Percentiles rank a stretch among this genome's conserved stretches.
phyloP scores from a whole-genome alignment of 2,797 vertebrate genomes.

The Scarus forsteni region DNA sequence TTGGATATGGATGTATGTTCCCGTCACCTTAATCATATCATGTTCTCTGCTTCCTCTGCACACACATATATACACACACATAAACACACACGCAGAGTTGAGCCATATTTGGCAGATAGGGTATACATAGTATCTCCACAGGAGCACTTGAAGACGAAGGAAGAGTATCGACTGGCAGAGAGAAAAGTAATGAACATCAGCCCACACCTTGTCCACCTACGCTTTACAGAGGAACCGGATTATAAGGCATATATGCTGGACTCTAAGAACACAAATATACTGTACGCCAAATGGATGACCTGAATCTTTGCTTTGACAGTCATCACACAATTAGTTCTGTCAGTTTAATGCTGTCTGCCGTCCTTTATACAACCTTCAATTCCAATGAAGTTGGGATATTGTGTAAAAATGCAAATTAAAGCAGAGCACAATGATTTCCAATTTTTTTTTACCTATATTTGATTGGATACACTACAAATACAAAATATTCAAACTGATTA shows the following conservation, averaged over 20 bases:
- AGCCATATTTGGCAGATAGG: slow-evolving; percentile 63
- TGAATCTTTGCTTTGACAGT: slow-evolving; percentile 67
- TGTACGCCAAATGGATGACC: slow-evolving; percentile 63
- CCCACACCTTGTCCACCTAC: slow-evolving; percentile 80
- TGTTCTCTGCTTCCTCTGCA: slow-evolving; percentile 30
- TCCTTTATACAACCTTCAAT: slow-evolving; percentile 16
- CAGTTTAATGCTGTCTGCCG: slow-evolving; percentile 35
- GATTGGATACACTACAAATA: no score
- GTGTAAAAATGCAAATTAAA: no score
- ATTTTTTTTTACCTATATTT: no score
- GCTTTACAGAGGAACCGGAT: slow-evolving; percentile 59
- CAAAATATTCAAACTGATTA: no score
- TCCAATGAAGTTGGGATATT: no score
- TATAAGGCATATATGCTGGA: slow-evolving; percentile 66
- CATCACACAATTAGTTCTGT: slow-evolving; percentile 61
- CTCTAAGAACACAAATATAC: slow-evolving; percentile 57
- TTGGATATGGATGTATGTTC: slow-evolving; percentile 49
- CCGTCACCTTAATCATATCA: slow-evolving; percentile 62
- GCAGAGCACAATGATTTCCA: no score
- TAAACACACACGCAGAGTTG: slow-evolving; percentile 27
- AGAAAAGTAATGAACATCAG: slow-evolving; percentile 77
- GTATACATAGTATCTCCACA: slow-evolving; percentile 70
- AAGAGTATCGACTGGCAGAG: slow-evolving; percentile 63
- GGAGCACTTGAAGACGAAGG: slow-evolving; percentile 61
- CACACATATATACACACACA: slow-evolving; percentile 6